Conservation (phyloP, 2,888 invertebrate species). For the Aphidoletes aphidimyza region DNA sequence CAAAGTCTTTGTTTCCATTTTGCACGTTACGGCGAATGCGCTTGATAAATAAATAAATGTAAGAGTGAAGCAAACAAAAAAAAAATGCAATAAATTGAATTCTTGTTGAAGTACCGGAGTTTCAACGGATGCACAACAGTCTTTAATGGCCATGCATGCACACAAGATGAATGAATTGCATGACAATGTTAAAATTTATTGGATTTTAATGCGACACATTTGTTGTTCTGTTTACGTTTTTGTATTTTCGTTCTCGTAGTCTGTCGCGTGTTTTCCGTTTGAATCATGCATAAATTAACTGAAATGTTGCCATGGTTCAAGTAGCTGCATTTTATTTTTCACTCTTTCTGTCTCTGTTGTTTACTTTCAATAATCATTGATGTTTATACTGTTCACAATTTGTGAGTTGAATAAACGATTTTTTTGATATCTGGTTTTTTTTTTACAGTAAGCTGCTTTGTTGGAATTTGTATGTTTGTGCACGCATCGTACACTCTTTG, state of each 20-base stretch:
- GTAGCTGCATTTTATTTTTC: background rate
- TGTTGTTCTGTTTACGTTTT: too few relatives aligned
- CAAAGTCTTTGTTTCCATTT: background rate
- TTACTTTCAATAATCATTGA: background rate
- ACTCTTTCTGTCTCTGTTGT: background rate
- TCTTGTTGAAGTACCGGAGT: background rate
- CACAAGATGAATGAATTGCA: slow-evolving; percentile 2
- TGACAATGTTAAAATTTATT: slow-evolving; percentile 27
- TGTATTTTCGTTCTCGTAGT: background rate
- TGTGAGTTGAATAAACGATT: slow-evolving; percentile 11
- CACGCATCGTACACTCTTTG: too few relatives aligned
- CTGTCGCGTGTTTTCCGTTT: background rate
- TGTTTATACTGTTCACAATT: background rate
- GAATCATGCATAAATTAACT: background rate
- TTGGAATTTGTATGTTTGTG: too few relatives aligned
- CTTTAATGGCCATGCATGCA: background rate
- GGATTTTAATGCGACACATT: slow-evolving; percentile 39
- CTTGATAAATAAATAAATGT: background rate
- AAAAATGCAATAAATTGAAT: background rate
- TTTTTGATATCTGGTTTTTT: background rate
- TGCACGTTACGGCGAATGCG: background rate
- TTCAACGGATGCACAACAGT: background rate
- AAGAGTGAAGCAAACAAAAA: background rate
- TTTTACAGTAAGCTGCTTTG: too few relatives aligned
- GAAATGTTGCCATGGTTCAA: background rate